phyloP scores from a whole-genome alignment of 2,797 vertebrate genomes.

The Amphiprion clarkii region DNA sequence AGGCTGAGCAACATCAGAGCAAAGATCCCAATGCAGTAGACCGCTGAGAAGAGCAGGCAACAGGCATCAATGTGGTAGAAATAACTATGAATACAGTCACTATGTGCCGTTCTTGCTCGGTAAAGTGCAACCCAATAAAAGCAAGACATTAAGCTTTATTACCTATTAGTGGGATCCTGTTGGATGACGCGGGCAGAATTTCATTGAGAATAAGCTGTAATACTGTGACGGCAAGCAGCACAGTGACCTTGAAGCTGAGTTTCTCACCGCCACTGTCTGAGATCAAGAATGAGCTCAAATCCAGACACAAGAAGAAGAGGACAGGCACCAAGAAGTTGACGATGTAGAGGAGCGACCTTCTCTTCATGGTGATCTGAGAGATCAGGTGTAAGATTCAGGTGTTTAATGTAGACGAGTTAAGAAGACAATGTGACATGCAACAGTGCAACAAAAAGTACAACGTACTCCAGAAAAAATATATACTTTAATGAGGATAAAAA shows the following conservation, averaged over 20 bases:
- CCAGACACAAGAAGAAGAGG: slow-evolving; percentile 83
- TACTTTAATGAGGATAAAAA: no score
- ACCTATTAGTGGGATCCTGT: slow-evolving; percentile 87
- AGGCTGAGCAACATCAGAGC: slow-evolving; percentile 83
- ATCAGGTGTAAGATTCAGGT: neutral
- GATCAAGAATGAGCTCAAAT: slow-evolving; percentile 83
- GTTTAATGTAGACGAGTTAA: no score
- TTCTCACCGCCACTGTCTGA: slow-evolving; percentile 82
- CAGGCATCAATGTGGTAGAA: neutral
- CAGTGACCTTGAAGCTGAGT: slow-evolving; percentile 85
- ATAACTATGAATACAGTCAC: neutral
- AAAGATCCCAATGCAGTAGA: slow-evolving; percentile 86
- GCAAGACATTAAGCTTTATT: slow-evolving; percentile 5
- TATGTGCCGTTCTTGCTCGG: neutral
- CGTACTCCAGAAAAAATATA: no score
- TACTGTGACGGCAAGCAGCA: slow-evolving; percentile 86
- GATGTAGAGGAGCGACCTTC: slow-evolving; percentile 61
- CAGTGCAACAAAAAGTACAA: no score
- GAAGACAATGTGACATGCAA: no score
- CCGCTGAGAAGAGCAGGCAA: slow-evolving; percentile 63
- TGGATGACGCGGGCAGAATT: slow-evolving; percentile 85
- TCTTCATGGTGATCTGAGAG: slow-evolving; percentile 68
- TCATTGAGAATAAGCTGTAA: slow-evolving; percentile 88
- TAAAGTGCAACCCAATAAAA: neutral
- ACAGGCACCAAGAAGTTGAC: slow-evolving; percentile 70